Conservation (phyloP, 2,888 invertebrate genomes). For the Cataglyphis livida region DNA sequence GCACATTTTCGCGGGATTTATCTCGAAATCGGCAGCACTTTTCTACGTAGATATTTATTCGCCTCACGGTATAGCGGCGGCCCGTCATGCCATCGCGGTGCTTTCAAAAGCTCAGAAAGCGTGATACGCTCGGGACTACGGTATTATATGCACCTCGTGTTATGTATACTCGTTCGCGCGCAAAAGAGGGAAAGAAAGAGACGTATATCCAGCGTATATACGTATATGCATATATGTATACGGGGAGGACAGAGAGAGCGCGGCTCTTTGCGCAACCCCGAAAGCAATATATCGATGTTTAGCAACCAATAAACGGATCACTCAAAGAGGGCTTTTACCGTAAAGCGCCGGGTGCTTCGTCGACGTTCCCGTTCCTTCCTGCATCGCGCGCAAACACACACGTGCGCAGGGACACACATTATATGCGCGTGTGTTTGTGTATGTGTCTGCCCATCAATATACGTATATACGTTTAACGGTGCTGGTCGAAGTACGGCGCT, state of each 20-base stretch:
- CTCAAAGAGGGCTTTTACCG: constrained; percentile 85
- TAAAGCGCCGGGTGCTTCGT: constrained; percentile 82
- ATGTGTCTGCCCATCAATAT: constrained; percentile 62
- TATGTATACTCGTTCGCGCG: constrained; percentile 3
- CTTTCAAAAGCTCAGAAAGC: constrained; percentile 82
- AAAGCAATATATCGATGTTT: constrained; percentile 86
- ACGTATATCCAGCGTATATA: constrained; percentile 52
- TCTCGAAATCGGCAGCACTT: constrained; percentile 25
- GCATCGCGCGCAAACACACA: constrained; percentile 51
- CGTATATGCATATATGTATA: constrained; percentile 56
- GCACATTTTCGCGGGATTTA: constrained; percentile 42
- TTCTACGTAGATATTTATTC: constrained; percentile 64
- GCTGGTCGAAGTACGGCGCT: constrained; percentile 81
- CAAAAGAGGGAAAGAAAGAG: constrained; percentile 60
- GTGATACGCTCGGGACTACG: constrained; percentile 62
- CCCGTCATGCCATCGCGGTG: constrained; percentile 67
- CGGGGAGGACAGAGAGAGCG: constrained; percentile 66
- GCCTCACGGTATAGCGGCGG: constrained; percentile 51
- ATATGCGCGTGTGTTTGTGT: constrained; percentile 36
- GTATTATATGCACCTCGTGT: constrained; percentile 68
- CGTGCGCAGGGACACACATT: constrained; percentile 46
- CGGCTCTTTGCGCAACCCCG: constrained; percentile 79
- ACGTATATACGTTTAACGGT: constrained; percentile 72
- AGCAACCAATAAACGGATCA: constrained; percentile 86
- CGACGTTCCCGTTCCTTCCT: constrained; percentile 74